Base-by-base conservation (phyloP, 2,888 invertebrate genomes). In the Macrophya alboannulata region DNA sequence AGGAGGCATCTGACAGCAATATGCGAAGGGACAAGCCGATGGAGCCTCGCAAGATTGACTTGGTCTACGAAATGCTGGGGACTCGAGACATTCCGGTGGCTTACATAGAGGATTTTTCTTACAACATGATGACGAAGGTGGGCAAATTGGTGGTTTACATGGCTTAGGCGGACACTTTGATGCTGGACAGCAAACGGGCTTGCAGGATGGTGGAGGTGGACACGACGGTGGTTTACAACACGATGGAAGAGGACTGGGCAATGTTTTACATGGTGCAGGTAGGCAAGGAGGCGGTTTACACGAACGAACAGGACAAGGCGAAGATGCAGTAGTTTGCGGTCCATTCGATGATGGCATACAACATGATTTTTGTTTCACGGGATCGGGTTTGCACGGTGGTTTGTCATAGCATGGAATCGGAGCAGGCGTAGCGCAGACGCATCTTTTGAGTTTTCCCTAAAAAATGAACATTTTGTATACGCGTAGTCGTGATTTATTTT, bases 51-150 rank as follows among this genome's bases (percentile, higher is more conserved):
- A 83, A 25, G 68, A n/a, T 48, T 45, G 17, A 48, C 48, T 48
- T 43, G 65, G 68, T 83, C 68, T n/a, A 21, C 48, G 17, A 48
- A 15, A 65, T 59, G 25, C 31, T 48, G 68, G 5, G 43, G 65
- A 65, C 15, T 72, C 74, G 15, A 37, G 21, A 40, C 85, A 86
- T 2, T 72, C 81, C 25, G 87, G 83, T 40, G 84, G 12, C 10
- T 89, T 84, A 59, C 87, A 88, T 43, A 87, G 85, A 15, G 85
- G 84, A 48, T 87, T 87, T 1, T 68, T 71, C 4, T 43, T 9
- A 5, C 85, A 82, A 59, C 83, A 48, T 51, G 68, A 62, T n/a
- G 83, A 31, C 37, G 31, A 9, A 17, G 71, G 65, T 31, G 45
- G 65, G 17, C 48, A 9, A n/a, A 37, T 83, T 15, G 31, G 40